Base-by-base conservation (phyloP, 2,797 vertebrate genomes). In the Anguilla pacifica region DNA sequence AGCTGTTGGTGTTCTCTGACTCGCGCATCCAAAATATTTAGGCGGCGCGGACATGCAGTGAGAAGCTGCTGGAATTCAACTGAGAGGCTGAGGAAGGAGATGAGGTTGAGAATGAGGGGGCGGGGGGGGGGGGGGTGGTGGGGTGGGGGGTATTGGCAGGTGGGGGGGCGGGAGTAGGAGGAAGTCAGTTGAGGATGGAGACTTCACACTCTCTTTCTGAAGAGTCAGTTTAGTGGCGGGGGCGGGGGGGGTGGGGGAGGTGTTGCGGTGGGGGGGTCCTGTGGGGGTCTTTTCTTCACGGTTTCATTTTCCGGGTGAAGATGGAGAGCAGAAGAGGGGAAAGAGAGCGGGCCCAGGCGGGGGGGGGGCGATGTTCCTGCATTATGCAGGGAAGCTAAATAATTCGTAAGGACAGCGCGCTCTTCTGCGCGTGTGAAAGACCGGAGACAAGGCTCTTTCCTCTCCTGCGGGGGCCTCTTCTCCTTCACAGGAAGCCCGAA, bases 341-440 rank as follows among this genome's bases (percentile, higher is more conserved):
- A 39, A 77, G 31, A 35, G 19, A 19, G 49, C 43, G 15, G 4
- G 39, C 49, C 31, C 31, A 81, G 22, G 22, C 43, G 25, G 25
- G 1, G 25, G 49, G 43, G 25, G 25, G 1, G 2, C 43, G 11
- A 35, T 19, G 53, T 85, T 91, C 86, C 90, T 90, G 64, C 83
- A 91, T 91, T 90, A 90, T 92, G 90, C 88, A 91, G 39, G 72
- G 87, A 86, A 77, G 53, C 61, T 61, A 39, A 79, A 67, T 87
- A 87, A 88, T 88, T 91, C 90, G 86, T 43, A 74, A 35, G 31
- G 43, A 51, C 49, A 43, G 22, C 35, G 77, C 77, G 43, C 22
- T 10, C 22, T 22, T 81, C 19, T 49, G 22, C 51, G 17, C 19
- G 39, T 22, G 43, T 46, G 39, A 22, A 22, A 81, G 43, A 81